These are phyloP conservation scores for Rousettus leschenaultii DNA, from an alignment of 2,113 vertebrate species.

Conservation along the genomic window DNA sequence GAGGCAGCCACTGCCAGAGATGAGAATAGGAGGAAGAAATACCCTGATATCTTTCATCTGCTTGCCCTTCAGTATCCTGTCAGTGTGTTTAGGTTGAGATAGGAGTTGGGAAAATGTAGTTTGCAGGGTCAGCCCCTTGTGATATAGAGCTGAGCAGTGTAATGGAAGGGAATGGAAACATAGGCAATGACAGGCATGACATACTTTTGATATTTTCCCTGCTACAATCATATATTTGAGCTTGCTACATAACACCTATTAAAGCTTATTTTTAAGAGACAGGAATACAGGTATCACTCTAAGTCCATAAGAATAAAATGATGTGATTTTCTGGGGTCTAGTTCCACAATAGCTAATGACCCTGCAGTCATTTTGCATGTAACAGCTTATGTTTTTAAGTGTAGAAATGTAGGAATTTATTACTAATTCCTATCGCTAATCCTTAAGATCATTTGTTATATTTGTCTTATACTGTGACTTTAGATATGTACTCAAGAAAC, in stretches of 20 bases:
- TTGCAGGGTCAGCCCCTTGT: background rate
- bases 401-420: background rate
- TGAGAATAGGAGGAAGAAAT: background rate
- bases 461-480: background rate
- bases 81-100: background rate
- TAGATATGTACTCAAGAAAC: background rate
- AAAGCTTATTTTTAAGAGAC: background rate
- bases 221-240: background rate
- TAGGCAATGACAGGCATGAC: background rate
- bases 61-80: background rate
- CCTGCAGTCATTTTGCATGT: background rate
- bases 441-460: background rate
- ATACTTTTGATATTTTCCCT: background rate
- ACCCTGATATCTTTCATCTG: background rate
- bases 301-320: background rate
- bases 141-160: background rate
- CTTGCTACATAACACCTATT: background rate
- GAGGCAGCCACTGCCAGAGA: background rate
- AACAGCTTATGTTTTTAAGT: background rate
- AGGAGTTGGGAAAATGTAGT: background rate
- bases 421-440: background rate
- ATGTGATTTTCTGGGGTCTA: background rate
- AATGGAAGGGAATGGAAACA: background rate
- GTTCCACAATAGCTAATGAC: background rate
- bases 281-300: background rate